Evolutionary conservation across 2,113 vertebrate species (phyloP).

Genomic region (Neotoma lepida): DNA sequence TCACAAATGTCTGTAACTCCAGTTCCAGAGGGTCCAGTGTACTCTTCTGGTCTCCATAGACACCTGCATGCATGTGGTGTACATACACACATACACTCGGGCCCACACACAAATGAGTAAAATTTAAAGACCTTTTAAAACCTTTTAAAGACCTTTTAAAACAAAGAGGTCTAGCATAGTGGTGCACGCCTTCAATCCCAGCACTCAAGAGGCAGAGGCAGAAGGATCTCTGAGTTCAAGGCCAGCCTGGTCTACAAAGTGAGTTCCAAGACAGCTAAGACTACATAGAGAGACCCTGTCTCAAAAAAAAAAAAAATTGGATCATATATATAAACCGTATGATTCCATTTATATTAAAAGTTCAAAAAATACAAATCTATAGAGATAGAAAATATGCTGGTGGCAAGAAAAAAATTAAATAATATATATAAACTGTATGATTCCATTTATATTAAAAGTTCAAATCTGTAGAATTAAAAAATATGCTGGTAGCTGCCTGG

Average conservation of each 20-base stretch:
- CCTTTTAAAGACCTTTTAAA: background rate
- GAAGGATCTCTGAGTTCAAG: background rate
- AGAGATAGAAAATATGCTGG: background rate
- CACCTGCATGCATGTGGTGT: background rate
- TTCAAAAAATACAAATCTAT: background rate
- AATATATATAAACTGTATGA: slow-evolving; percentile 31
- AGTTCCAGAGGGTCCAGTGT: background rate
- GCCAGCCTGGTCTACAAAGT: background rate
- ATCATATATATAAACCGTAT: slow-evolving; percentile 26
- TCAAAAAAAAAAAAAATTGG: background rate
- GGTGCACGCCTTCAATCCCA: background rate
- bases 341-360: background rate
- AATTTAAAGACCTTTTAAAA: background rate
- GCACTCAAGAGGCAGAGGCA: background rate
- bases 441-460: background rate
- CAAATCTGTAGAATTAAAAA: background rate
- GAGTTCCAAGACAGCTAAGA: background rate
- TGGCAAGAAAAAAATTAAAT: background rate
- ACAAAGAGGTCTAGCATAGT: background rate
- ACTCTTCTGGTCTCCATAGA: background rate
- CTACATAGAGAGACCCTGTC: background rate
- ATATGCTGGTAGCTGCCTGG: background rate
- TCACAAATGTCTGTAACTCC: background rate
- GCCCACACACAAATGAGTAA: background rate
- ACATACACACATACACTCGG: background rate